A percentile compares a stretch with the other conserved stretches of the same genome.
Conservation (phyloP, 2,797 vertebrate genomes). For the Sebastes trivittatus region DNA sequence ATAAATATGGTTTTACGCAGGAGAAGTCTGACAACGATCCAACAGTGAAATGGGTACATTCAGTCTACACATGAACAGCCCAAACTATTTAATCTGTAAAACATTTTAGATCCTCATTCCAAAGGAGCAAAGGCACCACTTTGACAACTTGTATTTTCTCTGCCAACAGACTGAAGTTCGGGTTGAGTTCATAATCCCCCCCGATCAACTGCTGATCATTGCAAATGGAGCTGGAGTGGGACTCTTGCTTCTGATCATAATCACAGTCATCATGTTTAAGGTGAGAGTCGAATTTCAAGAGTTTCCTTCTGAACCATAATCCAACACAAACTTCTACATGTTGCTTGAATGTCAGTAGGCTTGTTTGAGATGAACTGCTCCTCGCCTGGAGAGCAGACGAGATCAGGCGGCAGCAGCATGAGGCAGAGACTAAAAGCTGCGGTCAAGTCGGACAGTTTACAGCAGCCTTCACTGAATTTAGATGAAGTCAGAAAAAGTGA, state of each 20-base stretch:
- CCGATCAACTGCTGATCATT: conserved; percentile 33
- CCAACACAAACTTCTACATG: not conserved
- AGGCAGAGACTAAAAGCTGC: too few relatives aligned
- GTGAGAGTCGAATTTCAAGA: conserved; percentile 45
- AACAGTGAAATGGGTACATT: conserved; percentile 37
- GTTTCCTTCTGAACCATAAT: not conserved
- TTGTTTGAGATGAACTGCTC: too few relatives aligned
- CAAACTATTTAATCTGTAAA: not conserved
- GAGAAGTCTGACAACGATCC: not conserved
- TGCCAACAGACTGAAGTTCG: conserved; percentile 51
- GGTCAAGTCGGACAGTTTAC: too few relatives aligned
- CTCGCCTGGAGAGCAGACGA: too few relatives aligned
- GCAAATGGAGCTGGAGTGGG: conserved; percentile 54
- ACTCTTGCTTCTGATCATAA: conserved; percentile 67
- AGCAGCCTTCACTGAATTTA: too few relatives aligned
- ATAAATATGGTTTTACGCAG: not conserved
- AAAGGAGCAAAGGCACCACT: not conserved
- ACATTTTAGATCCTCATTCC: not conserved
- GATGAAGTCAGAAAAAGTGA: too few relatives aligned
- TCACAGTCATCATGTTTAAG: conserved; percentile 65
- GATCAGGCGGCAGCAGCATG: too few relatives aligned
- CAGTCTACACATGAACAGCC: not conserved
- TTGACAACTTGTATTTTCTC: not conserved
- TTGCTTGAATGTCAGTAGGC: not conserved
- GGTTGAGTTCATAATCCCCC: conserved; percentile 60